These are phyloP conservation scores for Gryllus longicercus DNA, from an alignment of 2,888 invertebrate genomes.

Conservation along the genomic window DNA sequence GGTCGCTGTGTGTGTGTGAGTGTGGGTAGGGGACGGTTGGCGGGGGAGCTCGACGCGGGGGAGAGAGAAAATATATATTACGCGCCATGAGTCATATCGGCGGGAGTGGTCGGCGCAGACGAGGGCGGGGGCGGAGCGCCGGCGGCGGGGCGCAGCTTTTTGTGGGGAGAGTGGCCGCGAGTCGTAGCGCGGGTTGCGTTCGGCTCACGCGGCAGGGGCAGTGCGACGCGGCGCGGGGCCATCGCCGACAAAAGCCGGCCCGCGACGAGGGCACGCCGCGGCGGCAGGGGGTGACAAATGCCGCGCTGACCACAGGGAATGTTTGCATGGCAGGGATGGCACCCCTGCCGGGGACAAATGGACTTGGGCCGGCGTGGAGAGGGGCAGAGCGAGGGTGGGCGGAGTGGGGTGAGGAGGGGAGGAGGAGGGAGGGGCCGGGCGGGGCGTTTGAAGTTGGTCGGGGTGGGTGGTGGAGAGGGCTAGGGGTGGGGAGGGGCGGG, in stretches of 20 bases:
- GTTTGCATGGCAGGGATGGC: not conserved
- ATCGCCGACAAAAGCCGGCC: not conserved
- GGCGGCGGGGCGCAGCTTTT: not conserved
- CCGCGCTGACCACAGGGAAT: not conserved
- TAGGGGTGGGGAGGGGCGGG: no score
- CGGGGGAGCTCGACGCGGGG: not conserved
- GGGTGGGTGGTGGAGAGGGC: no score
- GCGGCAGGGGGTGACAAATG: not conserved
- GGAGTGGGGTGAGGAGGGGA: no score
- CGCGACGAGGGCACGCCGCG: not conserved
- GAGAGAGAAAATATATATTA: not conserved
- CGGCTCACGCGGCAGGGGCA: not conserved
- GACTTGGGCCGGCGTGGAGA: not conserved
- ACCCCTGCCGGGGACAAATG: not conserved
- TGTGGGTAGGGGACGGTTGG: no score
- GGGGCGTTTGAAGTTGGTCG: no score
- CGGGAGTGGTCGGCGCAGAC: not conserved
- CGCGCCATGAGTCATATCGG: constrained; percentile 6
- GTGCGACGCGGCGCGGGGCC: not conserved
- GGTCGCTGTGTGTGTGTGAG: not conserved
- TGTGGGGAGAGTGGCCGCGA: not conserved
- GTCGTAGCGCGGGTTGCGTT: not conserved
- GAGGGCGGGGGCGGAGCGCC: not conserved
- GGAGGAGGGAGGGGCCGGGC: no score
- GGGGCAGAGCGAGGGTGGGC: no score